A percentile compares a stretch with the other conserved stretches of the same genome.
These are phyloP conservation scores for Bruchidius siliquastri DNA, from an alignment of 2,888 invertebrate species.

Conservation along the genomic window DNA sequence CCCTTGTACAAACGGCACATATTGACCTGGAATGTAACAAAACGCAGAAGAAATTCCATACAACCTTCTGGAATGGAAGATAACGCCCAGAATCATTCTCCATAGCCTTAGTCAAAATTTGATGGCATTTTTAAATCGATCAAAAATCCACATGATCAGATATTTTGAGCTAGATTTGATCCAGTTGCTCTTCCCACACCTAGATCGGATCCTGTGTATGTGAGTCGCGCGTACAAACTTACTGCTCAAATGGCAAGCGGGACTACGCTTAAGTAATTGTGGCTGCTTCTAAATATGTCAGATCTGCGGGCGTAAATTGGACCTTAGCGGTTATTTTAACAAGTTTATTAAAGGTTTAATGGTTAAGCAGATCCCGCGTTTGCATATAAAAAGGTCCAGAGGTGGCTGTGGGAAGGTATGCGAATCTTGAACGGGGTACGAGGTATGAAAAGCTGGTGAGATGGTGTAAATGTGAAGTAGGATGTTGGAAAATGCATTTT, in stretches of 20 bases:
- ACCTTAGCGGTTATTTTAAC: conserved; percentile 30
- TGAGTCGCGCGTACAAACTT: neutral
- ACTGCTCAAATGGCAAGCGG: conserved; percentile 13
- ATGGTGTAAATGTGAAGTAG: too few relatives aligned
- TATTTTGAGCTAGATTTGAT: too few relatives aligned
- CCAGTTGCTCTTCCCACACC: neutral
- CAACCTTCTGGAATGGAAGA: too few relatives aligned
- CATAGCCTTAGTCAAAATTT: too few relatives aligned
- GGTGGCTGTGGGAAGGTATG: neutral
- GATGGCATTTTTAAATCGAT: too few relatives aligned
- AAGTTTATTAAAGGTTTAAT: conserved; percentile 34
- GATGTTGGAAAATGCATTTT: too few relatives aligned
- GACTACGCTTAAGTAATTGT: conserved; percentile 20
- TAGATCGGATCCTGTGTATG: neutral
- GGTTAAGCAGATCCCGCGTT: conserved; percentile 31
- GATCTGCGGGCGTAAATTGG: conserved; percentile 26
- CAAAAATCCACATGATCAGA: too few relatives aligned
- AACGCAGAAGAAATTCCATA: too few relatives aligned
- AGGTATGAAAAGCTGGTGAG: neutral
- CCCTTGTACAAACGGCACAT: too few relatives aligned
- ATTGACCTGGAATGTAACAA: too few relatives aligned
- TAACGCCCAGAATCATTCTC: too few relatives aligned
- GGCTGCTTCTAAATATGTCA: conserved; percentile 21
- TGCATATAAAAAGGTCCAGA: conserved; percentile 29
- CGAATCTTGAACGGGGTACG: neutral